Conservation (phyloP, 2,113 vertebrate species). For the Corythaeola cristata region DNA sequence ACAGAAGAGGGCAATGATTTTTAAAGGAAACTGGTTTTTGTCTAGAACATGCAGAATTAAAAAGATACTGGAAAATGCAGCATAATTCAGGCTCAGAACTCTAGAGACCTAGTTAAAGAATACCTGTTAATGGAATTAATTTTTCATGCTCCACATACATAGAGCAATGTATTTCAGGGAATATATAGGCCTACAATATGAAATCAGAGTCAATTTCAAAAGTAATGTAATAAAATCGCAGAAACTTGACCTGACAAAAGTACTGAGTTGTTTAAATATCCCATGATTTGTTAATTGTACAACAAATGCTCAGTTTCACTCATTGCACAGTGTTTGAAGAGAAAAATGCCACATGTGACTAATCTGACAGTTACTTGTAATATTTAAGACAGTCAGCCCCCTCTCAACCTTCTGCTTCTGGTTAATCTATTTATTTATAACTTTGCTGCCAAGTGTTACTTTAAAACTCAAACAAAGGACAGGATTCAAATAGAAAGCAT, state of each 20-base stretch:
- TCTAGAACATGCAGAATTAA: constrained; percentile 45
- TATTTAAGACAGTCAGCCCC: neutral
- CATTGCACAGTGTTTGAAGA: neutral
- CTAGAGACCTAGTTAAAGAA: neutral
- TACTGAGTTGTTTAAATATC: neutral
- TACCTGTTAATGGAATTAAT: constrained; percentile 60
- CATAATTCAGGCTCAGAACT: constrained; percentile 24
- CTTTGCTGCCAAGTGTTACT: neutral
- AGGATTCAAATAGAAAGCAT: neutral
- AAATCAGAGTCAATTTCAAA: neutral
- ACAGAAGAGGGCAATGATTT: constrained; percentile 2
- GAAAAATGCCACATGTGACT: neutral
- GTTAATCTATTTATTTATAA: neutral
- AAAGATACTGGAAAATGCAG: constrained; percentile 21
- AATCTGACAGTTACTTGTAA: neutral
- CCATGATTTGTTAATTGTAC: neutral
- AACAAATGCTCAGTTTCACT: neutral
- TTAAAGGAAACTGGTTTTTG: constrained; percentile 25
- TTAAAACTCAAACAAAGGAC: neutral
- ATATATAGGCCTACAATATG: neutral
- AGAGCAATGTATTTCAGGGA: neutral
- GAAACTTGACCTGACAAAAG: neutral
- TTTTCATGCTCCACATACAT: constrained; percentile 19
- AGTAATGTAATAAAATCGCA: neutral
- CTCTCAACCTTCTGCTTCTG: neutral